Evolutionary conservation across 2,888 invertebrate genomes (phyloP), one percentile per base, ranked within the genome.

Genomic region (Epinotia ramella): DNA sequence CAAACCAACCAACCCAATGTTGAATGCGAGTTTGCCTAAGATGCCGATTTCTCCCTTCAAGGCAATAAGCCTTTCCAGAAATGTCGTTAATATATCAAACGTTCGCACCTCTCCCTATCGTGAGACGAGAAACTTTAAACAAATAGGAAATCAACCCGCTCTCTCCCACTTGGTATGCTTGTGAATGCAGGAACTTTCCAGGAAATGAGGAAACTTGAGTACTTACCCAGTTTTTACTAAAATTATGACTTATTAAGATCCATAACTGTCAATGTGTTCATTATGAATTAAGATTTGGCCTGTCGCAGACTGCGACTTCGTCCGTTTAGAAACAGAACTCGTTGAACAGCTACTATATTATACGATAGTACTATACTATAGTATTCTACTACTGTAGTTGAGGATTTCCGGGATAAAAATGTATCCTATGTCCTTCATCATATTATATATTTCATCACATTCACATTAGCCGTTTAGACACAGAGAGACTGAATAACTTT

Each of bases 131-230:
- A 73, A 73, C 72, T 73, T 73, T 65, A 73, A 65, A 73, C 65
- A 73, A 65, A 73, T 73, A 73, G 72, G 72, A 73, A 73, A 73
- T 72, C 71, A 64, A 73, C 72, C 57, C 72, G 64, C 72, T 57
- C 46, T 24, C 64, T 13, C n/a, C n/a, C 57, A 72, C 40, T 64
- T n/a, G 44, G 40, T 20, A 59, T 59, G 65, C 59, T 49, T 59
- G 24, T 28, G 72, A 65, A 73, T 73, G 57, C 56, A 18, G 16
- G 28, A 65, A 65, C 72, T 65, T 64, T 46, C 57, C 18, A 46
- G 72, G 72, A 73, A 65, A 73, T 65, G 57, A 65, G 59, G 65
- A 73, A 73, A 73, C 57, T 72, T 69, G 24, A 60, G 53, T 46
- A 46, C 68, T 69, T 44, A 20, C 24, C 16, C 28, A 59, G 60